Base-by-base conservation (phyloP, 1,140 invertebrate genomes). In the Dermatophagoides farinae region DNA sequence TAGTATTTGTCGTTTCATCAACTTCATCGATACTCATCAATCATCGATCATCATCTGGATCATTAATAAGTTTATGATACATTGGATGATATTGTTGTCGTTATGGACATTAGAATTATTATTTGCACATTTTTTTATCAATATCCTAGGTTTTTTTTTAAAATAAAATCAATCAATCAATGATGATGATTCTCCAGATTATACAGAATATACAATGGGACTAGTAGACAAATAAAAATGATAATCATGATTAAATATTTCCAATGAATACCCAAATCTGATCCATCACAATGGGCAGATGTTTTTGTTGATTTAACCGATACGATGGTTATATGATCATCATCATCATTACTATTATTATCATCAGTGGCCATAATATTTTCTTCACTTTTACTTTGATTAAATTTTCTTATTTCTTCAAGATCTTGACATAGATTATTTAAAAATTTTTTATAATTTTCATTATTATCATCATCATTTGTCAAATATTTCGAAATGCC, bases 361-460 rank as follows among this genome's bases (percentile, higher is more conserved):
- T 31, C 8, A 31, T 31, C 31, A 31, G 31, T 31, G 8, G 31
- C 31, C 2, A 31, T 31, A 31, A 23, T 20, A 12, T 50, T 50
- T 5, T 18, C 43, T 44, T 44, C 43, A 44, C 2, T 44, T 44
- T 44, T 20, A 44, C 14, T 44, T 44, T 18, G 57, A 59, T 22
- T 20, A 23, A 57, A 61, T 22, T 64, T 12, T 60, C 64, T 51
- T 9, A 67, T 66, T 37, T 62, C 65, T 8, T 63, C 59, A 61
- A 68, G 64, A 62, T 60, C 63, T 40, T 62, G 43, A 61, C 64
- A 53, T 49, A 66, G 55, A 41, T 65, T 23, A 20, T 54, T 61
- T 10, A 66, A 54, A 23, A 66, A 66, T 1, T 64, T 62, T 6
- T 62, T 61, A 11, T 61, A 39, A 44, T 66, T 62, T 49, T 55